Base-by-base conservation (phyloP, 2,113 vertebrate genomes). In the Tychaedon coryphoeus region DNA sequence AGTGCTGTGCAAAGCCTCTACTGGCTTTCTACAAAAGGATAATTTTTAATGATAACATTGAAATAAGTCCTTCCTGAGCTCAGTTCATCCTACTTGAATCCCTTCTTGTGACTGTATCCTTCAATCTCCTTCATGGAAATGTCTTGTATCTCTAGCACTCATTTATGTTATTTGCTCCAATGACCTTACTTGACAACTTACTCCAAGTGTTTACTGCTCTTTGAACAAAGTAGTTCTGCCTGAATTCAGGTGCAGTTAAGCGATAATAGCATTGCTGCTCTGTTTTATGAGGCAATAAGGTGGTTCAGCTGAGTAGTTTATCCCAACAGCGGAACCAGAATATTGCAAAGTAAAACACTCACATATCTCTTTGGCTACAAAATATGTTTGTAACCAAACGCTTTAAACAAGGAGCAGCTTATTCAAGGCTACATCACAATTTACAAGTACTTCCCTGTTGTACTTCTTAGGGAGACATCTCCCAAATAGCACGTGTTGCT, bases 241-340 rank as follows among this genome's bases (percentile, higher is more conserved):
- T 93, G 93, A 97, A 96, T 96, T 97, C 96, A 94, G 96, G 95
- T 96, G 96, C 95, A 95, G 94, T 97, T 97, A 97, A 96, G 92
- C 33, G 64, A 95, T 96, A 96, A 96, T 96, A 93, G 91, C 90
- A 95, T 73, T 94, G 93, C 93, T 88, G 86, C 94, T 95, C 92
- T 97, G 91, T 92, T 97, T 97, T 97, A 97, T 95, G 96, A 97
- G 95, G 92, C 96, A 95, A 96, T 97, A 96, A 96, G 92, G 53
- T 70, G 83, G 62, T 95, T 96, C 95, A 95, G 85, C 87, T 60
- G 45, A 96, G 91, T 93, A 91, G 70, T 96, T 97, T 93, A 96
- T 97, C 88, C 95, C 82, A 81, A 95, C 58, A 93, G 75, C 75
- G 71, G 88, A 96, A 95, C 54, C 43, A 83, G 92, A 96, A 92